phyloP scores from a whole-genome alignment of 2,888 invertebrate species.

The Tyria jacobaeae region DNA sequence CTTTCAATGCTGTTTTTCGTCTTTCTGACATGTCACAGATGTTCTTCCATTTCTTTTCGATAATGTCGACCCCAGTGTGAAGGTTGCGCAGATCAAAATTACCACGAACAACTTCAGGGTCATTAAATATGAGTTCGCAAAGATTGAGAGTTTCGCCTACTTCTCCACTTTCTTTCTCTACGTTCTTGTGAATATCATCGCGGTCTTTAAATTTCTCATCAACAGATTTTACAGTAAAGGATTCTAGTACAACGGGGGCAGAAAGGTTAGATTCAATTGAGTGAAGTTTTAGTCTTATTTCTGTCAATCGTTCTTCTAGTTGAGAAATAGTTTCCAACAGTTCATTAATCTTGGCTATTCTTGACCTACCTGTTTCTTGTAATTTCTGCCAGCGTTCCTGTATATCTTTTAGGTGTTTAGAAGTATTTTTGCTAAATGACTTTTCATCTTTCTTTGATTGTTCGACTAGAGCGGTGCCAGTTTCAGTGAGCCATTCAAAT shows the following conservation, averaged over 20 bases:
- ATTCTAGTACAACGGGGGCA: constrained; percentile 89
- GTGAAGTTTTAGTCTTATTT: constrained; percentile 91
- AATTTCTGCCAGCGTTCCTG: constrained; percentile 90
- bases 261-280: constrained; percentile 90
- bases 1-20: constrained; percentile 78
- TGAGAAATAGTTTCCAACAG: constrained; percentile 90
- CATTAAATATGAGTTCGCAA: constrained; percentile 91
- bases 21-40: constrained; percentile 91
- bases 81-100: constrained; percentile 90
- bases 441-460: constrained; percentile 88
- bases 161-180: constrained; percentile 92
- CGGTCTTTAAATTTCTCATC: constrained; percentile 90
- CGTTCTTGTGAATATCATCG: constrained; percentile 90
- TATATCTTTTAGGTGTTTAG: constrained; percentile 87
- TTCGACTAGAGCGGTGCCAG: constrained; percentile 89
- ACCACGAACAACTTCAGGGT: constrained; percentile 90
- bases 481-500: constrained; percentile 91
- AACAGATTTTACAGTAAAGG: constrained; percentile 88
- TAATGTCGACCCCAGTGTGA: constrained; percentile 88
- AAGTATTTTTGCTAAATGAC: constrained; percentile 80
- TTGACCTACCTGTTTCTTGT: constrained; percentile 88
- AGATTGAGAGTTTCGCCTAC: constrained; percentile 93
- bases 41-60: constrained; percentile 93
- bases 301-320: constrained; percentile 90
- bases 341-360: constrained; percentile 91